Base-by-base conservation (phyloP, 2,888 invertebrate genomes). In the Polyommatus icarus region DNA sequence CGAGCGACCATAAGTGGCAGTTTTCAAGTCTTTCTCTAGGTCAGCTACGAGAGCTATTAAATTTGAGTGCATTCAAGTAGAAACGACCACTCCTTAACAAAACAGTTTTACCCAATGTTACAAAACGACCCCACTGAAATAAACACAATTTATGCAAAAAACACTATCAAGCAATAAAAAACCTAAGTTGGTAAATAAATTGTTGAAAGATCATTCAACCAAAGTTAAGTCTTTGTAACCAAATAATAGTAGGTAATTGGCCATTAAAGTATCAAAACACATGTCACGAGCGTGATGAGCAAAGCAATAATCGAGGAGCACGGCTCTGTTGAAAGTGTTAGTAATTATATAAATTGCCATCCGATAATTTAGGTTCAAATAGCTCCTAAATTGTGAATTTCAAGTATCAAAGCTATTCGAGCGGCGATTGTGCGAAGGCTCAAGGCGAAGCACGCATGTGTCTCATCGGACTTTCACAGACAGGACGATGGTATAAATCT, bases 391-490 rank as follows among this genome's bases (percentile, higher is more conserved):
- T 76, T 54, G 36, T 18, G 15, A 78, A 76, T 61, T 50, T 29
- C 5, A 59, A 75, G 40, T 50, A 46, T 73, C 46, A 73, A 50
- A 46, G 50, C 46, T 75, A 50, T 75, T 72, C 4, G 75, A 75
- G 50, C 15, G 75, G 75, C 8, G 75, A 75, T 24, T 54, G 75
- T 75, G 54, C 50, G 75, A 75, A 75, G 75, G 75, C 24, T 18
- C 46, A 75, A 75, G 75, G 75, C 54, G 29, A 76, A 78, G 20
- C 32, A 24, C 54, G 15, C 71, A 7, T 40, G 36, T 57, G 5
- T 50, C 20, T 10, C 29, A 54, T 24, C 75, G 5, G 40, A 75
- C 18, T 50, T 50, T 46, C 75, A 15, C 67, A 32, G 71, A 32
- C 36, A 29, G 24, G 29, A 46, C 24, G 15, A 24, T 18, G 50